Base-by-base conservation (phyloP, 1,140 invertebrate genomes). In the Drosophila triauraria region DNA sequence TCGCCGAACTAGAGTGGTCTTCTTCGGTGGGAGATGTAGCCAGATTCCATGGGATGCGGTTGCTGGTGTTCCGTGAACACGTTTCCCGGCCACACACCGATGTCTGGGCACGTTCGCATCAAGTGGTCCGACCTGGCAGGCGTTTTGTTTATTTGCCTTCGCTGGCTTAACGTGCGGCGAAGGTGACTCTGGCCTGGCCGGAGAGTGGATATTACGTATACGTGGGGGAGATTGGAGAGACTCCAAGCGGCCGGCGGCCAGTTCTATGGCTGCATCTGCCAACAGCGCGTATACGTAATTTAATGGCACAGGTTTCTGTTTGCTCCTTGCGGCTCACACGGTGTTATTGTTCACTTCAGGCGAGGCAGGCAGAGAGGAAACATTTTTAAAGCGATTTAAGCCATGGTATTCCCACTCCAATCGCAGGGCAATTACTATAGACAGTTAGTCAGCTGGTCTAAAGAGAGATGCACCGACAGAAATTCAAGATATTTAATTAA, bases 111-210 rank as follows among this genome's bases (percentile, higher is more conserved):
- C 83, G 82, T 85, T 75, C 68, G 56, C 58, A 75, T 82, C 75
- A 65, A 82, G 75, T 82, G 72, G 56, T 44, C 35, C 44, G 62
- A 74, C 70, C 67, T 74, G 70, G 68, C 67, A 43, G 69, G 58
- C 64, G 58, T 80, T 78, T 88, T 87, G 83, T 87, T 87, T 87
- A 88, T 87, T 87, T 87, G 69, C 47, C 71, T 88, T 78, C 46
- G 71, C 51, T 50, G 76, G 65, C 67, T 63, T 58, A 57, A 42
- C 48, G 46, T 74, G 44, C 38, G 46, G 63, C 58, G 35, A 38
- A 27, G 43, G 43, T 17, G 43, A 46, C 43, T 42, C 20, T 47
- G 56, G 23, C 43, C 27, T 15, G 40, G 32, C 40, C 46, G 10
- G 44, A 44, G 38, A 48, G n/a, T 30, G 64, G 32, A 58, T 40